phyloP scores from a whole-genome alignment of 1,140 invertebrate species.

The Ditylenchus dipsaci region DNA sequence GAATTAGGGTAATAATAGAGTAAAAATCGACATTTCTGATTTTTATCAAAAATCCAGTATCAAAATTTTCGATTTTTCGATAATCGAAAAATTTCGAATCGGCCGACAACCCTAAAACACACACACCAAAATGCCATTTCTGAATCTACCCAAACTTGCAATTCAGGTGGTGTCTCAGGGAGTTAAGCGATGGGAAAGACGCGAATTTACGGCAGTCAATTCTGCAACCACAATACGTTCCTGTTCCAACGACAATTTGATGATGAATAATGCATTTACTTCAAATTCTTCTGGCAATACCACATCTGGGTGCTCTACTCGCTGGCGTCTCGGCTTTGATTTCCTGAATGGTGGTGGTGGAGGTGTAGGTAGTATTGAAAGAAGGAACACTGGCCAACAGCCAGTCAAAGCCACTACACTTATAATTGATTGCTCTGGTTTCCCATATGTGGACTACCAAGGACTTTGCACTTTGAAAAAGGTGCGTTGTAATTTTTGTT shows the following conservation, averaged over 20 bases:
- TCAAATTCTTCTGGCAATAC: slow-evolving; percentile 20
- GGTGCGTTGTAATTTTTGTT: slow-evolving; percentile 17
- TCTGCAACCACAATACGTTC: background rate
- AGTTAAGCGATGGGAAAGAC: slow-evolving; percentile 34
- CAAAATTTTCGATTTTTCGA: no score
- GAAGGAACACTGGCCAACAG: background rate
- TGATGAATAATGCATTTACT: background rate
- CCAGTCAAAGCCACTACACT: slow-evolving; percentile 23
- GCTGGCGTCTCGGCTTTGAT: background rate
- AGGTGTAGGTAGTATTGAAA: slow-evolving; percentile 4
- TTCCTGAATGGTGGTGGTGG: background rate
- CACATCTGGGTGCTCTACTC: slow-evolving; percentile 4
- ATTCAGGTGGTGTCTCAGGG: slow-evolving; percentile 25
- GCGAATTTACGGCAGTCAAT: slow-evolving; percentile 9
- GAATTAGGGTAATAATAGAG: no score
- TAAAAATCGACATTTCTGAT: no score
- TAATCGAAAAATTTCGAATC: no score
- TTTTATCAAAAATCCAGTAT: no score
- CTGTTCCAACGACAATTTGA: background rate
- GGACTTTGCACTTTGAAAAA: slow-evolving; percentile 47
- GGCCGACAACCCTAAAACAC: no score
- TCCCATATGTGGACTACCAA: slow-evolving; percentile 54
- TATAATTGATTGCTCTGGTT: slow-evolving; percentile 53
- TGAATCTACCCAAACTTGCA: background rate
- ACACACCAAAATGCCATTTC: background rate